Conservation (phyloP, 2,113 vertebrate genomes). For the Stigmatopora argus region DNA sequence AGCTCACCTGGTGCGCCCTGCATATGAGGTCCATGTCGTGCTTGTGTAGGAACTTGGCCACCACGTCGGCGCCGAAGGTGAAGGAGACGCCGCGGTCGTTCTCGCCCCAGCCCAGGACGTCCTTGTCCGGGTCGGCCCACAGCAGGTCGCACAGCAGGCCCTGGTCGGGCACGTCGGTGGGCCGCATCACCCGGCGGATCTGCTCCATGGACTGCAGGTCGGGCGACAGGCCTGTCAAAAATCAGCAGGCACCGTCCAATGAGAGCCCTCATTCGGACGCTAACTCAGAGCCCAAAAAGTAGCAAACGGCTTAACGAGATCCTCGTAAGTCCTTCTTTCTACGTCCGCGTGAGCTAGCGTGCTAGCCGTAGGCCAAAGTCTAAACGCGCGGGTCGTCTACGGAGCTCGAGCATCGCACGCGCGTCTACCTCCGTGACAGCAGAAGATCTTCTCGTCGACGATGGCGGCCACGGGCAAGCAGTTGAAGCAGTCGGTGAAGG, state of each 20-base stretch:
- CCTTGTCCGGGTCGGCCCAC: constrained; percentile 96
- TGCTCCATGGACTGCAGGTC: constrained; percentile 79
- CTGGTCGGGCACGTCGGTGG: constrained; percentile 87
- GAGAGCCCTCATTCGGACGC: too few relatives aligned
- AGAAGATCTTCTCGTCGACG: constrained; percentile 79
- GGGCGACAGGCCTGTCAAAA: constrained; percentile 67
- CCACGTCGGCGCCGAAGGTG: constrained; percentile 75
- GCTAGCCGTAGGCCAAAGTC: too few relatives aligned
- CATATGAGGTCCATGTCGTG: constrained; percentile 82
- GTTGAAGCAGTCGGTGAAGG: constrained; percentile 78
- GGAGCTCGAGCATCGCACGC: too few relatives aligned
- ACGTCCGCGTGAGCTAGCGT: too few relatives aligned
- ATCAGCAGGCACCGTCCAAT: neutral
- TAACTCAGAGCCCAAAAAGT: too few relatives aligned
- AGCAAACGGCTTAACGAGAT: too few relatives aligned
- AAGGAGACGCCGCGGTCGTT: constrained; percentile 77
- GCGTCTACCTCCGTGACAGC: constrained; percentile 72
- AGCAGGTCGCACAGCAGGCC: constrained; percentile 84
- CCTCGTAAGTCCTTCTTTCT: too few relatives aligned
- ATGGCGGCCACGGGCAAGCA: constrained; percentile 78
- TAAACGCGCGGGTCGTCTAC: too few relatives aligned
- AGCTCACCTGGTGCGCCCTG: constrained; percentile 74
- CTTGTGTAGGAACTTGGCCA: constrained; percentile 79
- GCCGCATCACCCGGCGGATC: constrained; percentile 92
- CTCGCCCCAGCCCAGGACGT: constrained; percentile 76